Evolutionary conservation across 2,888 invertebrate genomes (phyloP), one percentile per base, ranked within the genome.

Genomic region (Papilio gigon): DNA sequence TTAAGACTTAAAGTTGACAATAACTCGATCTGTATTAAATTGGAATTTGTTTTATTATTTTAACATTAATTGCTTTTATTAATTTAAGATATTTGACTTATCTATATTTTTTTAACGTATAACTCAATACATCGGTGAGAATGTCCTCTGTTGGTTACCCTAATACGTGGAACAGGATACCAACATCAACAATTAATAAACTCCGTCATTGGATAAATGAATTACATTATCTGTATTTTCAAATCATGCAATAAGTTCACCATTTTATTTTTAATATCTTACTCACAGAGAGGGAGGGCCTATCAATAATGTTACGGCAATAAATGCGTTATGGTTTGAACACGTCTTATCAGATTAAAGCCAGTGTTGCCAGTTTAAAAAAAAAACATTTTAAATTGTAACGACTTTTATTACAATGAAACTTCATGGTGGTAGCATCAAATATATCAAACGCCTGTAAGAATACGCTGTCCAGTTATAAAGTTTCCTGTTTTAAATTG

Each of bases 131-230:
- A 67, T 65, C 64, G 40, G 22, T 61, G 33, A 70, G 66, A 74
- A 76, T 74, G 75, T 74, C 71, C 73, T 76, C 74, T 78, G 74
- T 65, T 65, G 65, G 74, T 76, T 78, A 74, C 77, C 79, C 76
- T 75, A 80, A 80, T 85, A 84, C 84, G 74, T 69, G 79, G 85
- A 85, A 83, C 76, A 76, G 78, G 82, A 85, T 83, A 81, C 78
- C 71, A 76, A 77, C 76, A 75, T 74, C 74, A 71, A 79, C 78
- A 80, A 81, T 82, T 80, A 80, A 79, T 83, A 82, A 83, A 83
- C 53, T 27, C 60, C 65, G 68, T 68, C 64, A 68, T 68, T 59
- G 68, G n/a, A 60, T 60, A 68, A 68, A 68, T 63, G 64, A 68
- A 47, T 65, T 59, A 68, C 47, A 68, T 58, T 64, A 68, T 68